These are phyloP conservation scores for Epinephelus cyanopodus DNA, from an alignment of 2,113 vertebrate genomes.

Conservation along the genomic window DNA sequence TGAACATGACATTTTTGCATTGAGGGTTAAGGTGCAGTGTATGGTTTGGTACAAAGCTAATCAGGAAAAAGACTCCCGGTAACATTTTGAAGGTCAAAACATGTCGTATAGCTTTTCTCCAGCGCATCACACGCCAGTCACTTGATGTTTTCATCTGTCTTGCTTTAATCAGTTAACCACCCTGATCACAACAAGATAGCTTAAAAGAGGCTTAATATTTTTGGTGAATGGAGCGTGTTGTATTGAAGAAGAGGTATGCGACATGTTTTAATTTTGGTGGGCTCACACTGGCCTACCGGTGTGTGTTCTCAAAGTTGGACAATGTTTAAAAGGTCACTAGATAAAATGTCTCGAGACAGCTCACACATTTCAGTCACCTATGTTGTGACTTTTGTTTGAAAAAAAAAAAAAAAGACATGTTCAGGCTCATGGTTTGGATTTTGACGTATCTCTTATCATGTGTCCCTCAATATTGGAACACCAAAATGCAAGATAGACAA, in stretches of 20 bases:
- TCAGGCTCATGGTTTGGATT: slow-evolving; percentile 36
- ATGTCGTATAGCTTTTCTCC: background rate
- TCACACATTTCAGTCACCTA: slow-evolving; percentile 26
- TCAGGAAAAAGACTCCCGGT: background rate
- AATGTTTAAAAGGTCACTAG: slow-evolving; percentile 1
- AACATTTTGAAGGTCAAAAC: slow-evolving; percentile 24
- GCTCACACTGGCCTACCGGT: background rate
- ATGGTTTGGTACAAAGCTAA: slow-evolving; percentile 19
- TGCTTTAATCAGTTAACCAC: background rate
- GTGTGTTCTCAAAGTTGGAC: slow-evolving; percentile 8
- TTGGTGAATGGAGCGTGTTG: background rate
- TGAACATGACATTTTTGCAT: background rate
- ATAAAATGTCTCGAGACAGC: background rate
- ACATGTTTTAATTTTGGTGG: background rate
- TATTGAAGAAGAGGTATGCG: slow-evolving; percentile 4
- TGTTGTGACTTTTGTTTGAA: slow-evolving; percentile 22
- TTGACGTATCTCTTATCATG: slow-evolving; percentile 17
- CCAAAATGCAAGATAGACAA: slow-evolving; percentile 43
- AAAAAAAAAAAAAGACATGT: background rate
- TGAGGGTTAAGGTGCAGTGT: background rate
- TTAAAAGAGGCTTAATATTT: background rate
- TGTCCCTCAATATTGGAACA: slow-evolving; percentile 28
- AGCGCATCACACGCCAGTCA: background rate
- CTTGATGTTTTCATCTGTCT: background rate
- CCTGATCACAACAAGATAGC: background rate